Percentiles rank a stretch among this genome's conserved stretches.
phyloP scores from a whole-genome alignment of 2,113 vertebrate species.

The Sula dactylatra region DNA sequence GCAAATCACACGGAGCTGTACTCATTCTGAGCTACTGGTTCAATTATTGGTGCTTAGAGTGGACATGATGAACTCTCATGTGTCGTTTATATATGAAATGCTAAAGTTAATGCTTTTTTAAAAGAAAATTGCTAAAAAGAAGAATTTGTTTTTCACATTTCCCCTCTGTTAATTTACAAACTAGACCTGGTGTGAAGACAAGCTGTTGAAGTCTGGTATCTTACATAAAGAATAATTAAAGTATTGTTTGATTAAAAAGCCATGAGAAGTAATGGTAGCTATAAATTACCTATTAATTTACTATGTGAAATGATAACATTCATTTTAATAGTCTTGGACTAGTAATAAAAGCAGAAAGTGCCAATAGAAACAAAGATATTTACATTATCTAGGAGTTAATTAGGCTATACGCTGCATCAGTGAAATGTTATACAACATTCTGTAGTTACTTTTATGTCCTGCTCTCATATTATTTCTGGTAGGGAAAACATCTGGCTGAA shows the following conservation, averaged over 20 bases:
- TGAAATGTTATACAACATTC: not conserved
- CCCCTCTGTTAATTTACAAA: not conserved
- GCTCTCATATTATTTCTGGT: not conserved
- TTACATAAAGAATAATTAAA: not conserved
- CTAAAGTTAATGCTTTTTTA: not conserved
- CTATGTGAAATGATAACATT: not conserved
- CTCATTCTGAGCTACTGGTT: not conserved
- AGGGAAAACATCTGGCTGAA: not conserved
- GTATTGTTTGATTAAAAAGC: not conserved
- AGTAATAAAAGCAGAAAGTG: not conserved
- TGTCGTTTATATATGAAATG: not conserved
- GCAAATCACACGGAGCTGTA: not conserved
- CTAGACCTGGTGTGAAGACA: not conserved
- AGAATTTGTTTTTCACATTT: not conserved
- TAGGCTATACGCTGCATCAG: not conserved
- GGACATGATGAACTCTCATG: not conserved
- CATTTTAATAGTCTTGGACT: not conserved
- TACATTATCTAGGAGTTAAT: not conserved
- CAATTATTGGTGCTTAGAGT: not conserved
- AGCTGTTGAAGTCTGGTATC: not conserved
- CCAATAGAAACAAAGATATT: not conserved
- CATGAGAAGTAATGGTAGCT: not conserved
- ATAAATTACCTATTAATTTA: not conserved
- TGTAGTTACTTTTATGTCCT: not conserved
- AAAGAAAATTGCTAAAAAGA: not conserved